phyloP scores from a whole-genome alignment of 2,113 vertebrate genomes.

The Rhadina sibilatrix region DNA sequence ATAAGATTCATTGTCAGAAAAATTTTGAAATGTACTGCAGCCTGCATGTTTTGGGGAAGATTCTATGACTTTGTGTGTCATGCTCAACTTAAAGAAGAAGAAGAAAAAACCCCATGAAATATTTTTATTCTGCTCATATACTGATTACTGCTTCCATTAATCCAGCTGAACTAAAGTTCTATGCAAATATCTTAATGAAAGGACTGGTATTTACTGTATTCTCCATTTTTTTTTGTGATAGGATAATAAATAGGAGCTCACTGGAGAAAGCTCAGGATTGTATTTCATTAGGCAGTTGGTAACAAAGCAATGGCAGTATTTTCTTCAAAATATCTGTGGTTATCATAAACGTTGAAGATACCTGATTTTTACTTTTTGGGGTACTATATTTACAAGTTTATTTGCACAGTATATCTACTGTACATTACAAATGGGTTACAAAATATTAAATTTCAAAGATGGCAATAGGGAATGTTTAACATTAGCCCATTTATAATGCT shows the following conservation, averaged over 20 bases:
- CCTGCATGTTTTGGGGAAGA: not conserved
- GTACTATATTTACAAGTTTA: not conserved
- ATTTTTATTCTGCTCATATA: conserved; percentile 8
- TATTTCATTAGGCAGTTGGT: not conserved
- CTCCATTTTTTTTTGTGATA: not conserved
- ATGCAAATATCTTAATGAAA: not conserved
- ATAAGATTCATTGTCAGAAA: conserved; percentile 12
- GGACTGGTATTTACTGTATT: not conserved
- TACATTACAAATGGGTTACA: not conserved
- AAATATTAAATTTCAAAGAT: not conserved
- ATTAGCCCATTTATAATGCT: not conserved
- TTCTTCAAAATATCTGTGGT: not conserved
- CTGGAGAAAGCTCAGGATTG: not conserved
- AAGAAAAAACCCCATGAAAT: not conserved
- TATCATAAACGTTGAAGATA: not conserved
- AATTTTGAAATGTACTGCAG: not conserved
- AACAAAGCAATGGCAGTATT: not conserved
- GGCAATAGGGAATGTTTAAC: not conserved
- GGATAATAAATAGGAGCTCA: not conserved
- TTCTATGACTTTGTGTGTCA: not conserved
- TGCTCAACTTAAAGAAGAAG: not conserved
- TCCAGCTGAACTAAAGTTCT: not conserved
- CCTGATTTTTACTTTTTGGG: not conserved
- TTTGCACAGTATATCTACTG: not conserved
- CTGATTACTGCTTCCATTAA: conserved; percentile 13